phyloP scores from a whole-genome alignment of 1,140 invertebrate species.

The Ostrea edulis region DNA sequence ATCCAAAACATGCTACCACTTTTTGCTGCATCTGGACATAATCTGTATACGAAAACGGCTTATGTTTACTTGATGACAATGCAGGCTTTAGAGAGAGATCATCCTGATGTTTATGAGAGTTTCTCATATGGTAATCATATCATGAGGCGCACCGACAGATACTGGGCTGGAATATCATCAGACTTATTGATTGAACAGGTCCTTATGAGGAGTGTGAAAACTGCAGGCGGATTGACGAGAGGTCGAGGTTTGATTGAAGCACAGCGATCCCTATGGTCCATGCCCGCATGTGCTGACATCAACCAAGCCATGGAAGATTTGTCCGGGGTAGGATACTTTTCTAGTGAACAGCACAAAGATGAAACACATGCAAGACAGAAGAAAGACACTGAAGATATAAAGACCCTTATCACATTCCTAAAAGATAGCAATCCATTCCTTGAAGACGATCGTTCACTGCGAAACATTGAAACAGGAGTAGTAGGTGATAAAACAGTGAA shows the following conservation, averaged over 20 bases:
- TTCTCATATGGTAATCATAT: slow-evolving; percentile 58
- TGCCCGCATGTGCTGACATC: slow-evolving; percentile 50
- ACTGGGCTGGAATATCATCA: slow-evolving; percentile 77
- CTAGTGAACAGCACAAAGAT: slow-evolving; percentile 63
- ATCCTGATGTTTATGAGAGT: slow-evolving; percentile 62
- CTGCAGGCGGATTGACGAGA: slow-evolving; percentile 72
- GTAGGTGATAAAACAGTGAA: slow-evolving; percentile 51
- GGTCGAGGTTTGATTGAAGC: slow-evolving; percentile 67
- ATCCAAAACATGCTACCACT: slow-evolving; percentile 77
- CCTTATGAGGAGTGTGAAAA: slow-evolving; percentile 76
- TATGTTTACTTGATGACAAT: slow-evolving; percentile 80
- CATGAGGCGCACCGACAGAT: slow-evolving; percentile 65
- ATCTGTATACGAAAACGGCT: slow-evolving; percentile 79
- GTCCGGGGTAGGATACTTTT: slow-evolving; percentile 46
- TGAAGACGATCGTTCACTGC: slow-evolving; percentile 21
- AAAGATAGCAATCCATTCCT: slow-evolving; percentile 50
- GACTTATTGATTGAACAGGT: slow-evolving; percentile 74
- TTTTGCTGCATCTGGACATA: slow-evolving; percentile 79
- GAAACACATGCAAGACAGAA: background rate
- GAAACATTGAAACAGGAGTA: slow-evolving; percentile 58
- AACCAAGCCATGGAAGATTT: slow-evolving; percentile 63
- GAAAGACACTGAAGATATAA: slow-evolving; percentile 48
- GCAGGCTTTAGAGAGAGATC: slow-evolving; percentile 63
- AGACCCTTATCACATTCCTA: slow-evolving; percentile 43
- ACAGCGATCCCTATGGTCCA: slow-evolving; percentile 55